These are phyloP conservation scores for Acipenser transmontanus DNA, from an alignment of 2,797 vertebrate genomes.

Conservation along the genomic window DNA sequence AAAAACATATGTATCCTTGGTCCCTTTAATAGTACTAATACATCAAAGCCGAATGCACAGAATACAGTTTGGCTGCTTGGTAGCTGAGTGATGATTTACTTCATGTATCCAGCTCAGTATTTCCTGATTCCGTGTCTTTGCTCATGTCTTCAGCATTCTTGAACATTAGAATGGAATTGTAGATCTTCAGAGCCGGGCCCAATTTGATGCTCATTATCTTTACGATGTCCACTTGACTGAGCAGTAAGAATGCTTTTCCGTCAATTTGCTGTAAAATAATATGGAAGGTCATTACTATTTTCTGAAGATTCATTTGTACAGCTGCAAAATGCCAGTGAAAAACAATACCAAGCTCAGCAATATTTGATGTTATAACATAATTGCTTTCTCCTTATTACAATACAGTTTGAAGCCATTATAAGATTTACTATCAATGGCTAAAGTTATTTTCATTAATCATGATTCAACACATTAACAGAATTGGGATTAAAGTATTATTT, in stretches of 20 bases:
- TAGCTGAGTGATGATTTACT: conserved; percentile 8
- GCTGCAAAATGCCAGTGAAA: too few relatives aligned
- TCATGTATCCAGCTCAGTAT: conserved; percentile 33
- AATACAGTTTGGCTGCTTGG: conserved; percentile 13
- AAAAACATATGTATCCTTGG: background rate
- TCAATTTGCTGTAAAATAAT: conserved; percentile 72
- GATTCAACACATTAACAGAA: too few relatives aligned
- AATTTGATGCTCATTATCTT: conserved; percentile 86
- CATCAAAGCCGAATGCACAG: background rate
- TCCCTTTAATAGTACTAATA: background rate
- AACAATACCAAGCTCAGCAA: too few relatives aligned
- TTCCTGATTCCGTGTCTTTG: conserved; percentile 21
- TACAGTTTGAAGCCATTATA: too few relatives aligned
- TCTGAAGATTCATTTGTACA: too few relatives aligned
- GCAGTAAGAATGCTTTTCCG: conserved; percentile 82
- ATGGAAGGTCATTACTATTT: too few relatives aligned
- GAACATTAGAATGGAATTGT: conserved; percentile 87
- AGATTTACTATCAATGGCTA: too few relatives aligned
- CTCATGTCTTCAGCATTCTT: conserved; percentile 58
- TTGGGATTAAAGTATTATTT: too few relatives aligned
- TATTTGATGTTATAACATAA: too few relatives aligned
- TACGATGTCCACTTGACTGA: conserved; percentile 79
- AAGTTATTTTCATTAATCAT: too few relatives aligned
- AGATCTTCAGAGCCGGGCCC: conserved; percentile 87
- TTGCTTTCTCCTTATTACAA: too few relatives aligned